A percentile compares a stretch with the other conserved stretches of the same genome.
Conservation (phyloP, 2,888 invertebrate species). For the Linyphia triangularis region DNA sequence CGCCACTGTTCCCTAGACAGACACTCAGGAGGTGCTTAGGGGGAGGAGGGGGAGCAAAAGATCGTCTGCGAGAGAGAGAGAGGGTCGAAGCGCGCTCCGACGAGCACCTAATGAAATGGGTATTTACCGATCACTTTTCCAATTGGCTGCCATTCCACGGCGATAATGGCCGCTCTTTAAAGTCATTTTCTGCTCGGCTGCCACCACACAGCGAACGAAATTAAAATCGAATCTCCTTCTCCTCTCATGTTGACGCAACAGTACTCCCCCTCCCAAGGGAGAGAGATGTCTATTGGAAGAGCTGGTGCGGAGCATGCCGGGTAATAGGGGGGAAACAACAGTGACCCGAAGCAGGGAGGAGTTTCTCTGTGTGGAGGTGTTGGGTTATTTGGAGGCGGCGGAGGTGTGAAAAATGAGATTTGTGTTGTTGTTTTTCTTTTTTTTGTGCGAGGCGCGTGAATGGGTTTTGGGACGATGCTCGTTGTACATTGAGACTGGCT, state of each 20-base stretch:
- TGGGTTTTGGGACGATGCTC: too few relatives aligned
- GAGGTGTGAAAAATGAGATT: background rate
- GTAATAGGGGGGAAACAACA: slow-evolving; percentile 16
- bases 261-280: slow-evolving; percentile 20
- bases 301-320: slow-evolving; percentile 16
- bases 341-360: background rate
- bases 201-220: slow-evolving; percentile 70
- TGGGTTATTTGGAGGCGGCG: background rate
- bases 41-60: background rate
- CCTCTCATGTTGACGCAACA: slow-evolving; percentile 46
- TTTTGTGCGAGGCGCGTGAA: too few relatives aligned
- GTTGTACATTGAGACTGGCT: too few relatives aligned
- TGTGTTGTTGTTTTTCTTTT: too few relatives aligned
- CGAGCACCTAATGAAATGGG: slow-evolving; percentile 75
- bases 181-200: slow-evolving; percentile 74
- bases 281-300: slow-evolving; percentile 47
- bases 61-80: background rate
- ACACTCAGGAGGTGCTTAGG: background rate
- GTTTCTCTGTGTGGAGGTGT: background rate
- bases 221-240: slow-evolving; percentile 76
- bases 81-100: slow-evolving; percentile 53
- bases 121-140: slow-evolving; percentile 76
- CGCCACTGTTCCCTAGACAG: slow-evolving; percentile 33
- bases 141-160: slow-evolving; percentile 76
- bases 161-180: slow-evolving; percentile 76